These are phyloP conservation scores for Puntigrus tetrazona DNA, from an alignment of 2,113 vertebrate genomes.

Conservation along the genomic window DNA sequence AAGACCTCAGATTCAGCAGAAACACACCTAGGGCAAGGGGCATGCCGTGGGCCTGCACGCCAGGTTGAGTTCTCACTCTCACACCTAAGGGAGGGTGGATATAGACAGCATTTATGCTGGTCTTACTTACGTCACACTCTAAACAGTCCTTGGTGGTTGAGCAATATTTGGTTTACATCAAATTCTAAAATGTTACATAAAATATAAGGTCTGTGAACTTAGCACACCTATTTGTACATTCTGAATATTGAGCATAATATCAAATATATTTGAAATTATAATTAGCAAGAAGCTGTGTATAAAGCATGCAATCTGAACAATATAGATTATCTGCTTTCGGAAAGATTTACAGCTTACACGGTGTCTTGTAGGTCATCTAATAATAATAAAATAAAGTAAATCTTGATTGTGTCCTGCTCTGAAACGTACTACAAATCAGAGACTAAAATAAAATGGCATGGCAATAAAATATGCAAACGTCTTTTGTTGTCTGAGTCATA, in stretches of 20 bases:
- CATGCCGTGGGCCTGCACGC: conserved; percentile 83
- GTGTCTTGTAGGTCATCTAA: neutral
- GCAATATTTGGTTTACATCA: conserved; percentile 1
- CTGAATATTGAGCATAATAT: conserved; percentile 15
- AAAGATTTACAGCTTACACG: neutral
- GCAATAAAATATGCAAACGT: conserved; percentile 29
- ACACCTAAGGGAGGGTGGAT: conserved; percentile 92
- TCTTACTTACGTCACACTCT: conserved; percentile 72
- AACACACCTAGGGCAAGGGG: conserved; percentile 83
- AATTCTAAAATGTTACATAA: conserved; percentile 3
- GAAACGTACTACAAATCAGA: neutral
- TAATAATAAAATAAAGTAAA: neutral
- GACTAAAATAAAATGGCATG: conserved; percentile 18
- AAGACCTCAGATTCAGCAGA: conserved; percentile 84
- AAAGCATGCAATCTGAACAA: conserved; percentile 28
- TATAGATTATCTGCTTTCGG: neutral
- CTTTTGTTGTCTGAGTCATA: conserved; percentile 50
- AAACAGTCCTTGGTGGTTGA: conserved; percentile 43
- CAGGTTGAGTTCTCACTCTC: conserved; percentile 61
- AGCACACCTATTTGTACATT: neutral
- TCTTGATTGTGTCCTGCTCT: neutral
- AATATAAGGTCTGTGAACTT: neutral
- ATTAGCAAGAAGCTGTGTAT: conserved; percentile 13
- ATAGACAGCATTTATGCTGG: conserved; percentile 94
- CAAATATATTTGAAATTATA: conserved; percentile 22